phyloP scores from a whole-genome alignment of 2,797 vertebrate genomes.

The Cuculus canorus region DNA sequence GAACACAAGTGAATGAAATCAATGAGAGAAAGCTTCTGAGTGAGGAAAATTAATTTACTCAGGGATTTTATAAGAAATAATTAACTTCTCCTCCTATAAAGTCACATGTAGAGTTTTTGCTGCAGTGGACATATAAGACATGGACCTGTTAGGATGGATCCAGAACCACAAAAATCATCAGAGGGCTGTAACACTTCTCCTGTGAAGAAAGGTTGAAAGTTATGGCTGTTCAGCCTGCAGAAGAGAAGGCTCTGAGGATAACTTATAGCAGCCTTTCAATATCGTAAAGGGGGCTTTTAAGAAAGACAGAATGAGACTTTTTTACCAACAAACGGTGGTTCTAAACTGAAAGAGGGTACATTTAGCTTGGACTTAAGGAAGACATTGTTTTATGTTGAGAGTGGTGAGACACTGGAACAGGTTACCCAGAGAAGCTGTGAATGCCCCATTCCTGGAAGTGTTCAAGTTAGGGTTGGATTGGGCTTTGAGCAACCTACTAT shows the following conservation, averaged over 20 bases:
- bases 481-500: neutral
- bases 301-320: neutral
- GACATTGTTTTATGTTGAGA: neutral
- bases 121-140: neutral
- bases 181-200: neutral
- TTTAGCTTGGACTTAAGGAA: neutral
- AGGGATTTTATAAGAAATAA: neutral
- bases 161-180: neutral
- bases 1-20: neutral
- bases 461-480: neutral
- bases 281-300: neutral
- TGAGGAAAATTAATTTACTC: neutral
- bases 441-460: accelerated
- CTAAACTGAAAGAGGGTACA: neutral
- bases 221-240: neutral
- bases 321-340: neutral
- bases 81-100: neutral
- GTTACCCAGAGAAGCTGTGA: neutral
- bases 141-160: too few relatives aligned
- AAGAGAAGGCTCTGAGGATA: neutral
- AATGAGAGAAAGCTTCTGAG: neutral
- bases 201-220: neutral
- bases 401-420: neutral
- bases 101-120: neutral
- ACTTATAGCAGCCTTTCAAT: neutral